phyloP scores from a whole-genome alignment of 2,113 vertebrate species.

The Eurypyga helias region DNA sequence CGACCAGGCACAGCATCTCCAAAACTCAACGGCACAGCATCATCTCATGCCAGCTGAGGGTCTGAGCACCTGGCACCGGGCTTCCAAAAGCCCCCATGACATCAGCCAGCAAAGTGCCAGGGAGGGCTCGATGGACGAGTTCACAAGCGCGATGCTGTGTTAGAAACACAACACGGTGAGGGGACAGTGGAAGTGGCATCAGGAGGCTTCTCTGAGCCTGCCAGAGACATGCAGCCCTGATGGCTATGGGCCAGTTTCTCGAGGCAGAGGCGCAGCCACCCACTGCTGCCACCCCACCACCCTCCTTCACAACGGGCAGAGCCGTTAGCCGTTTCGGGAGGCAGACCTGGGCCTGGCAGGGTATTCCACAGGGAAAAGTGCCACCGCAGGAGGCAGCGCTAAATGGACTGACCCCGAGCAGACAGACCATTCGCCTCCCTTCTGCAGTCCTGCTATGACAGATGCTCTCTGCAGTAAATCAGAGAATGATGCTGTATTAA shows the following conservation, averaged over 20 bases:
- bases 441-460: neutral
- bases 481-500: neutral
- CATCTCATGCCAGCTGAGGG: neutral
- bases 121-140: neutral
- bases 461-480: neutral
- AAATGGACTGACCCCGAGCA: neutral
- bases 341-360: neutral
- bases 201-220: neutral
- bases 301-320: neutral
- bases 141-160: accelerated
- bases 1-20: neutral
- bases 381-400: neutral
- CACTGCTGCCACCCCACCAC: neutral
- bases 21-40: neutral
- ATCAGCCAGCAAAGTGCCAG: neutral
- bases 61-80: neutral
- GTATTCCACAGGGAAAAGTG: neutral
- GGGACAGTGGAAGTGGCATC: neutral
- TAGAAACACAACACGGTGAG: neutral
- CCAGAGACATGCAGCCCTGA: accelerated
- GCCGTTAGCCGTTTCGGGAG: neutral
- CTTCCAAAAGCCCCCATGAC: neutral
- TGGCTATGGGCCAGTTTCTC: neutral
- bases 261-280: neutral
- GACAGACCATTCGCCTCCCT: neutral